phyloP scores from a whole-genome alignment of 2,888 invertebrate genomes.

The Philereme vetulata region DNA sequence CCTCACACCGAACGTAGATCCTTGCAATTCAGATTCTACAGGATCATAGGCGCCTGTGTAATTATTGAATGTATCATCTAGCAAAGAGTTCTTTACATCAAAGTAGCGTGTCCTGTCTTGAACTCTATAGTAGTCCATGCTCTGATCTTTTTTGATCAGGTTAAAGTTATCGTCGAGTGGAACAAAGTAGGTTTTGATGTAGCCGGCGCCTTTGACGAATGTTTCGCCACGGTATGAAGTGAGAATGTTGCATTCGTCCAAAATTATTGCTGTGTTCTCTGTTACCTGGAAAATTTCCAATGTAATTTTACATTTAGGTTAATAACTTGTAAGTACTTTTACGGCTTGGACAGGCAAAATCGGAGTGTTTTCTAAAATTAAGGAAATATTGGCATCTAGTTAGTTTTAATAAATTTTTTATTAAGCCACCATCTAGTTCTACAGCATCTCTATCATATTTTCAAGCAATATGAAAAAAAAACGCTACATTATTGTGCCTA shows the following conservation, averaged over 20 bases:
- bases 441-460: too few relatives aligned
- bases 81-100: conserved; percentile 48
- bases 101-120: conserved; percentile 57
- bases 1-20: conserved; percentile 46
- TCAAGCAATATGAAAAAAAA: too few relatives aligned
- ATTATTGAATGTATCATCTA: conserved; percentile 40
- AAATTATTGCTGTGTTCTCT: conserved; percentile 87
- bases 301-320: too few relatives aligned
- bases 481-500: too few relatives aligned
- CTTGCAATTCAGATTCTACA: conserved; percentile 42
- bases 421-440: too few relatives aligned
- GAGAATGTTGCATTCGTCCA: conserved; percentile 87
- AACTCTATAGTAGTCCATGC: conserved; percentile 56
- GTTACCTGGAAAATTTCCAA: conserved; percentile 78
- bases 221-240: conserved; percentile 88
- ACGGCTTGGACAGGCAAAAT: too few relatives aligned
- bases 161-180: conserved; percentile 85
- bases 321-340: too few relatives aligned
- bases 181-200: conserved; percentile 89
- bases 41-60: conserved; percentile 1
- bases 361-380: too few relatives aligned
- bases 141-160: conserved; percentile 70
- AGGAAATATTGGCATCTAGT: too few relatives aligned
- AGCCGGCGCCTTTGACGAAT: conserved; percentile 88
- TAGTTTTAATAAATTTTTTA: too few relatives aligned